phyloP scores from a whole-genome alignment of 2,888 invertebrate genomes.

The Chromoteleia sp. region DNA sequence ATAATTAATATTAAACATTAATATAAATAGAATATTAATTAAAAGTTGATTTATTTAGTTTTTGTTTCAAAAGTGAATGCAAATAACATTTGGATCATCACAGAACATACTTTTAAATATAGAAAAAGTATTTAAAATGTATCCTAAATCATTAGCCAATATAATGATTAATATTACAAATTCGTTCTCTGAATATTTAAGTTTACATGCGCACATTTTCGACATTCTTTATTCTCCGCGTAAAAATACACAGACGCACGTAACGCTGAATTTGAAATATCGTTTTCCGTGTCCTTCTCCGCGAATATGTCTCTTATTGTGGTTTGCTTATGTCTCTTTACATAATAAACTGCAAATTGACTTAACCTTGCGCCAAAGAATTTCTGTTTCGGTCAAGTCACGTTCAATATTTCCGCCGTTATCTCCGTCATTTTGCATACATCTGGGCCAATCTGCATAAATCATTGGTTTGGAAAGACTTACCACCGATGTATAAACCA shows the following conservation, averaged over 20 bases:
- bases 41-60: no score
- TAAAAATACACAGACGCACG: background rate
- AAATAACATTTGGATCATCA: no score
- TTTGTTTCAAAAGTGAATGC: no score
- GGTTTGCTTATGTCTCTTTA: slow-evolving; percentile 69
- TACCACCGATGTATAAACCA: background rate
- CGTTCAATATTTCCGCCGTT: slow-evolving; percentile 49
- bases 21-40: no score
- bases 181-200: no score
- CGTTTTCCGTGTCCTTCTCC: slow-evolving; percentile 70
- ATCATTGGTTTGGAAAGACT: slow-evolving; percentile 28
- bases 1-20: no score
- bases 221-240: background rate
- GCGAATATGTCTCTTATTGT: slow-evolving; percentile 48
- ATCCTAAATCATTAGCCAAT: no score
- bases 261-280: slow-evolving; percentile 58
- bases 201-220: background rate
- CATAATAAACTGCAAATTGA: slow-evolving; percentile 72
- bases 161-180: no score
- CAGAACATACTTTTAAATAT: no score
- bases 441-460: slow-evolving; percentile 34
- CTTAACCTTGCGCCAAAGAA: slow-evolving; percentile 62
- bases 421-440: slow-evolving; percentile 29
- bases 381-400: slow-evolving; percentile 56
- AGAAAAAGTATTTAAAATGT: no score